Evolutionary conservation across 1,140 invertebrate species (phyloP), one percentile per base, ranked within the genome.

Genomic region (Pseudomyrmex sp.): DNA sequence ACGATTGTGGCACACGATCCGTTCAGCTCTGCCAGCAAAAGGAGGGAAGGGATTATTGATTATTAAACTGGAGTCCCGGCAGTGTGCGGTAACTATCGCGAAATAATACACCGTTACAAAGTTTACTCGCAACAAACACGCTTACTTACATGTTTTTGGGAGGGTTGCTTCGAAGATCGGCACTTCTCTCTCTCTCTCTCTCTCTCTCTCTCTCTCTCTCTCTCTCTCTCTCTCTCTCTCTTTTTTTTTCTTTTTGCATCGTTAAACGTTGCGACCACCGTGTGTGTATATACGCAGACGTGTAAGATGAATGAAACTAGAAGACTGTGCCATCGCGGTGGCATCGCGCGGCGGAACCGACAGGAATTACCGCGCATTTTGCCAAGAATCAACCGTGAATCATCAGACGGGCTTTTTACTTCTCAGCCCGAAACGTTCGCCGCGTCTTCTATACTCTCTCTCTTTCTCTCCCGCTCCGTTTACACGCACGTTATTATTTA

Each of bases 1-100:
- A 88, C 84, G 86, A 86, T 87, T 82, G 75, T 23, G 77, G 70
- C 85, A 85, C 85, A 85, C 84, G 85, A 74, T 86, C 77, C 84
- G 85, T 75, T 79, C 92, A 91, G 92, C 92, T 91, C 84, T 91
- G 88, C 89, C 90, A 91, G 76, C 84, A 63, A 77, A 63, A 70
- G 79, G 83, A 74, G 74, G 86, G 77, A 92, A 93, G 35, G 35
- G 5, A 93, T 92, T 92, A 93, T 93, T 93, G 92, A 93, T 93
- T 92, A 93, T 93, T 93, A 93, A 93, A 92, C 83, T 85, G 79
- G 84, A 83, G 86, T 20, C 63, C 73, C 52, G 74, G 87, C 70
- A 85, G 88, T 70, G 87, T 68, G 79, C 63, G 54, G 68, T 68
- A 83, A 87, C 68, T 65, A 80, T 74, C 52, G 50, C 50, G 85